phyloP scores from a whole-genome alignment of 2,113 vertebrate species.

The Pyrgilauda ruficollis region DNA sequence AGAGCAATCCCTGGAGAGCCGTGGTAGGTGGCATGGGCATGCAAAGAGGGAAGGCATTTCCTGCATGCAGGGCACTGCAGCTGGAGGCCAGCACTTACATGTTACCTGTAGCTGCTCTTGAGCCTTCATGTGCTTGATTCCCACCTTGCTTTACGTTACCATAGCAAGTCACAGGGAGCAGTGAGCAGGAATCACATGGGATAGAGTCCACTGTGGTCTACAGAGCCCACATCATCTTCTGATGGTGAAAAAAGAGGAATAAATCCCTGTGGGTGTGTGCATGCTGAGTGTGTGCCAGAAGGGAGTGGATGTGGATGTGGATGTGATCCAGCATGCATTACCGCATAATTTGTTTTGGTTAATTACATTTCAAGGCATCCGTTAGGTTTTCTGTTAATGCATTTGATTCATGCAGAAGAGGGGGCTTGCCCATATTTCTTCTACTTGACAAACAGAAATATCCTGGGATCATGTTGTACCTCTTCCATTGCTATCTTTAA shows the following conservation, averaged over 20 bases:
- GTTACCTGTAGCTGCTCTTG: neutral
- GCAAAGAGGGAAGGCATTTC: neutral
- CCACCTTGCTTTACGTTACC: neutral
- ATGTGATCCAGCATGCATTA: neutral
- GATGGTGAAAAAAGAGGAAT: neutral
- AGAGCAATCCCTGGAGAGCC: neutral
- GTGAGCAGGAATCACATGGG: neutral
- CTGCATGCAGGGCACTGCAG: neutral
- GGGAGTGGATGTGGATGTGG: neutral
- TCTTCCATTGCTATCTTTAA: neutral
- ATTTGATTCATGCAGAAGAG: neutral
- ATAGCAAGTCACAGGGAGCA: neutral
- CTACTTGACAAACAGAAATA: neutral
- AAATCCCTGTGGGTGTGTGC: neutral
- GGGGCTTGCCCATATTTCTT: neutral
- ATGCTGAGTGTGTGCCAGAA: neutral
- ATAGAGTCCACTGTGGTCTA: neutral
- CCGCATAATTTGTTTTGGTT: conserved; percentile 22
- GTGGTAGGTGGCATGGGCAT: neutral
- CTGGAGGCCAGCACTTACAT: neutral
- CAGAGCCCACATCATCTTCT: neutral
- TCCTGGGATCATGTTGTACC: neutral
- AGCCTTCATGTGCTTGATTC: neutral
- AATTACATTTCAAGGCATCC: conserved; percentile 26
- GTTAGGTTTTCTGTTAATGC: conserved; percentile 10